Evolutionary conservation across 2,888 invertebrate species (phyloP).

Genomic region (Acronicta psi): DNA sequence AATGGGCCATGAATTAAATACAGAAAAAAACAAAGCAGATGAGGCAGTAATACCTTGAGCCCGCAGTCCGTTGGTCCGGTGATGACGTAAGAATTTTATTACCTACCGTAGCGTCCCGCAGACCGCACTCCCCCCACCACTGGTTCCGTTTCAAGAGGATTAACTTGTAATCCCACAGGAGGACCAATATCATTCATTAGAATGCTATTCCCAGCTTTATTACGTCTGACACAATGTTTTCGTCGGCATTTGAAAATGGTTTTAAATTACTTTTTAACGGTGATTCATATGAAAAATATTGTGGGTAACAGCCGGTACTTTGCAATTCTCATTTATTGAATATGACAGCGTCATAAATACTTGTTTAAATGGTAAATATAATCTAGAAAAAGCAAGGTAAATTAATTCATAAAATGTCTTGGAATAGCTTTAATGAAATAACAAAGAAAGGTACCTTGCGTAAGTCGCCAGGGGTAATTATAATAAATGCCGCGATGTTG

Average conservation of each 20-base stretch:
- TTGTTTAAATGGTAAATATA: slow-evolving; percentile 2
- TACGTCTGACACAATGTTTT: slow-evolving; percentile 73
- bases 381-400: slow-evolving; percentile 4
- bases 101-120: slow-evolving; percentile 64
- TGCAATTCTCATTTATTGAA: slow-evolving; percentile 19
- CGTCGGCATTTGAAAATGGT: slow-evolving; percentile 69
- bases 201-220: slow-evolving; percentile 84
- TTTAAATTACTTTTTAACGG: slow-evolving; percentile 75
- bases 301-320: slow-evolving; percentile 37
- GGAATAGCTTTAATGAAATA: slow-evolving; percentile 20
- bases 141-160: slow-evolving; percentile 83
- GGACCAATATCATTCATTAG: slow-evolving; percentile 86
- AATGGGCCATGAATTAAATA: slow-evolving; percentile 62
- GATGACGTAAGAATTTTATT: slow-evolving; percentile 86
- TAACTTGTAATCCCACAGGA: slow-evolving; percentile 86
- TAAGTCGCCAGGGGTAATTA: slow-evolving; percentile 37
- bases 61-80: slow-evolving; percentile 65
- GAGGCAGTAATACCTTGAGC: slow-evolving; percentile 75
- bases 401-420: slow-evolving; percentile 21
- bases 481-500: slow-evolving; percentile 40
- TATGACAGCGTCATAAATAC: slow-evolving; percentile 18
- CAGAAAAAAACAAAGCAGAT: slow-evolving; percentile 70
- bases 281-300: slow-evolving; percentile 63
- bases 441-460: slow-evolving; percentile 36
- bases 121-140: slow-evolving; percentile 57